Conservation (phyloP, 2,888 invertebrate genomes). For the Euphydryas editha region DNA sequence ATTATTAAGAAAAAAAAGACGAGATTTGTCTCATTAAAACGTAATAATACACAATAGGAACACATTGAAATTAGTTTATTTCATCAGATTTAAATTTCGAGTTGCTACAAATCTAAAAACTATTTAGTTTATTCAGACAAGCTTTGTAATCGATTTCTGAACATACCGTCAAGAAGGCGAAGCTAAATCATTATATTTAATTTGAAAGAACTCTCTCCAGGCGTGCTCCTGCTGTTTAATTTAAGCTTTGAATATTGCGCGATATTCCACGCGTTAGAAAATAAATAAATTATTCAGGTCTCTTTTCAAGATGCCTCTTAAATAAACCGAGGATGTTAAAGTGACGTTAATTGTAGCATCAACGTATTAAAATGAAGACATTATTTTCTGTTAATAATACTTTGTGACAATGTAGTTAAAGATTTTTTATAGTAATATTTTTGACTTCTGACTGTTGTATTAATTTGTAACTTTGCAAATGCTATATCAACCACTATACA, state of each 20-base stretch:
- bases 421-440: background rate
- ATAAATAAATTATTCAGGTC: conserved; percentile 31
- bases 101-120: background rate
- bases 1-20: too few species aligned
- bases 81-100: too few species aligned
- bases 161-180: background rate
- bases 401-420: background rate
- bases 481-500: too few species aligned
- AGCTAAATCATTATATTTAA: conserved; percentile 27
- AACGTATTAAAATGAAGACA: background rate
- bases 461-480: too few species aligned
- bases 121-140: background rate
- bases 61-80: too few species aligned
- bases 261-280: conserved; percentile 30
- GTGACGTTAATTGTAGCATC: conserved; percentile 3
- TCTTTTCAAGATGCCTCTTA: conserved; percentile 22
- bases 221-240: conserved; percentile 27
- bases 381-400: background rate
- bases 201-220: conserved; percentile 28
- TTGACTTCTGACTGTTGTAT: too few species aligned
- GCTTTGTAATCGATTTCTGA: conserved; percentile 6
- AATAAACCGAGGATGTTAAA: conserved; percentile 12
- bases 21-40: too few species aligned
- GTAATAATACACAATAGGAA: too few species aligned
- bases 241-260: conserved; percentile 28